Conservation (phyloP, 2,797 vertebrate species). For the Liparis tanakae region DNA sequence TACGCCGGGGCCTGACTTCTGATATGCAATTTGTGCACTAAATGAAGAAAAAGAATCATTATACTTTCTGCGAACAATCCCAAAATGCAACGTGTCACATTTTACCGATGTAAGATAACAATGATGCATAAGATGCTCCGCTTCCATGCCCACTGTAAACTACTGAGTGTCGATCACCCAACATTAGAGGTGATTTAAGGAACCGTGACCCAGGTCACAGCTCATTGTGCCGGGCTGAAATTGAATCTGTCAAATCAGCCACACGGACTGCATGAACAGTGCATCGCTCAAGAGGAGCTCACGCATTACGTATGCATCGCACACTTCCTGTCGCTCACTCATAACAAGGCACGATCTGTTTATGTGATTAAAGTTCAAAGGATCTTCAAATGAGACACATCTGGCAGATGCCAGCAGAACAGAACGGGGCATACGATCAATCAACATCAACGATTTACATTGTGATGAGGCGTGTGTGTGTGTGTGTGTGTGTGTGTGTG, state of each 20-base stretch:
- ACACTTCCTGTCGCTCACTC: not conserved
- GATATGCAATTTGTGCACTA: not conserved
- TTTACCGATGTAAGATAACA: not conserved
- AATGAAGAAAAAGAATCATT: not conserved
- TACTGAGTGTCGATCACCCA: not conserved
- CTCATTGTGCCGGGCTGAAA: not conserved
- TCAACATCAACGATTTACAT: not conserved
- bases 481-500: too few relatives aligned
- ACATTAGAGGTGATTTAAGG: not conserved
- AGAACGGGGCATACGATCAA: not conserved
- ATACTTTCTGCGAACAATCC: not conserved
- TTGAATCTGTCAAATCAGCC: not conserved
- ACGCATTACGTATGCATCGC: not conserved
- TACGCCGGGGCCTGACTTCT: too few relatives aligned
- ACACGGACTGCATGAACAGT: not conserved
- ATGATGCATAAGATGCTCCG: not conserved
- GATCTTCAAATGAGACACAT: not conserved
- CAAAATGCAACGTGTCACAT: not conserved
- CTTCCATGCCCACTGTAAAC: not conserved
- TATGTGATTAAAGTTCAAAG: not conserved
- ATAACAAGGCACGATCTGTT: not conserved
- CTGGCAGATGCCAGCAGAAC: not conserved
- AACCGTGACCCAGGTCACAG: not conserved
- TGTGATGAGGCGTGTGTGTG: not conserved
- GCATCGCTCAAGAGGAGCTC: conserved; percentile 4